Base-by-base conservation (phyloP, 2,888 invertebrate genomes). In the Pyrrhia umbra region DNA sequence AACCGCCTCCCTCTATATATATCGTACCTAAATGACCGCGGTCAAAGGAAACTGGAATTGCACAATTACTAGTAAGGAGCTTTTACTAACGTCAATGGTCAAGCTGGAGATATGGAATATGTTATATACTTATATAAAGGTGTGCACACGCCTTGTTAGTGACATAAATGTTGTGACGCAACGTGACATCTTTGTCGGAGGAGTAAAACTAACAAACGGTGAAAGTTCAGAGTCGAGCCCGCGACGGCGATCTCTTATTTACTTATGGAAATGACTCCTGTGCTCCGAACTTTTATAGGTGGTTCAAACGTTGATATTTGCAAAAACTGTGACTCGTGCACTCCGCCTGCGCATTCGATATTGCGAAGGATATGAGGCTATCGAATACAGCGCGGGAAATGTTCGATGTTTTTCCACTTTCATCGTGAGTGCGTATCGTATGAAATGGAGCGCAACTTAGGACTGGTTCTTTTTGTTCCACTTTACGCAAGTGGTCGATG, bases 401-500 rank as follows among this genome's bases (percentile, higher is more conserved):
- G 65, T 75, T 77, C 78, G 69, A 79, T 75, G 71, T 84, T 57
- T 82, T 84, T 80, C 85, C 80, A 83, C 78, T 86, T 88, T 85
- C 83, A 83, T 82, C 82, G 82, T 74, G 79, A 82, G 77, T 79
- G 73, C 59, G 76, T 79, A 79, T 73, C 81, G 81, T 77, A 87
- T 89, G 90, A 92, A 93, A 92, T 92, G 88, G 93, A 92, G 91
- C 92, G 92, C 82, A 90, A 89, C 81, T 75, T 70, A 81, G 83
- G 86, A 89, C 92, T 88, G 88, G 92, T 91, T 90, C 75, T 83
- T 85, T 88, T 85, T 79, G 85, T 85, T 81, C 85, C 77, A 85
- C 80, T 92, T 93, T 94, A 90, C 92, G 93, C 92, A 94, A 94
- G 87, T 79, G 75, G 79, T 83, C 86, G 82, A 88, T 89, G 92